Conservation (phyloP, 1,140 invertebrate genomes). For the Rhyzopertha dominica region DNA sequence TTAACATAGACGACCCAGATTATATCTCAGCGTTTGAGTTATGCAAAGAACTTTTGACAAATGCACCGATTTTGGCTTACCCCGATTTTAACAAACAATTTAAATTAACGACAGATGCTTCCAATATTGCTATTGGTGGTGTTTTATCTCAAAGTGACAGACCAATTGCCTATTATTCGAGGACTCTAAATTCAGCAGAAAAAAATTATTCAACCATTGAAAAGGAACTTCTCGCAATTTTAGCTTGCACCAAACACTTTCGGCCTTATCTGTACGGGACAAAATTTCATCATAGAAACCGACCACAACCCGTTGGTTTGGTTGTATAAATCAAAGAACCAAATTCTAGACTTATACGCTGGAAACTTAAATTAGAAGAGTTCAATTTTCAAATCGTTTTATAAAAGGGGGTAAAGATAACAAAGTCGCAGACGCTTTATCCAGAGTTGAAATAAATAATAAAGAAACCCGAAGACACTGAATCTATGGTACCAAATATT, state of each 20-base stretch:
- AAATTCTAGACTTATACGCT: conserved; percentile 16
- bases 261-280: conserved; percentile 18
- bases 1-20: too few relatives aligned
- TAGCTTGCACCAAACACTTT: conserved; percentile 19
- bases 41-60: too few relatives aligned
- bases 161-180: neutral
- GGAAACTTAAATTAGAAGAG: too few relatives aligned
- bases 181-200: neutral
- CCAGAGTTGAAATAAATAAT: too few relatives aligned
- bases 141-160: too few relatives aligned
- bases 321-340: conserved; percentile 19
- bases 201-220: conserved; percentile 10
- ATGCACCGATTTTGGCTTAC: too few relatives aligned
- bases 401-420: too few relatives aligned
- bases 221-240: conserved; percentile 35
- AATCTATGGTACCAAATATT: too few relatives aligned
- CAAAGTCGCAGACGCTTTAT: too few relatives aligned
- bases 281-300: conserved; percentile 15
- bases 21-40: too few relatives aligned
- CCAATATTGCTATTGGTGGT: neutral
- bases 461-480: too few relatives aligned
- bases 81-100: conserved; percentile 1
- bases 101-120: neutral
- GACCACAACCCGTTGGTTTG: conserved; percentile 23
- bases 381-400: too few relatives aligned